Base-by-base conservation (phyloP, 2,113 vertebrate genomes). In the Colius striatus region DNA sequence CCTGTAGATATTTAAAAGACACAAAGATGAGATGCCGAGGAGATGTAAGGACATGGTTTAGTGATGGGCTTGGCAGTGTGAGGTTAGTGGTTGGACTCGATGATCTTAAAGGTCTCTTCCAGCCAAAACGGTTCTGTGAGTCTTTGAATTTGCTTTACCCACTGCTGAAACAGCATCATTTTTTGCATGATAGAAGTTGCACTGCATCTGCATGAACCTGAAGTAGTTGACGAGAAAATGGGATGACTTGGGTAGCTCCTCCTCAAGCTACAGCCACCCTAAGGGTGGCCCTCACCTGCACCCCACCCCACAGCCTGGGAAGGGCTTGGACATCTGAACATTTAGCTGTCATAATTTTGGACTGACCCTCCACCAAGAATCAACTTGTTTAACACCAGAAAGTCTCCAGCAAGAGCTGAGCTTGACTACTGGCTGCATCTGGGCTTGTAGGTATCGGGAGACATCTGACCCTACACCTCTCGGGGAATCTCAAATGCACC, bases 241-340 rank as follows among this genome's bases (percentile, higher is more conserved):
- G 12, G 22, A 41, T 62, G 41, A 36, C 18, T 12, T 55, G 60
- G 13, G 23, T 25, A 60, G 38, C 66, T 82, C 21, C 38, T 57
- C 10, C 54, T 89, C 47, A 34, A 73, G 19, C 20, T 47, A 6
- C 1, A 4, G 34, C 19, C 47, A 53, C 12, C 19, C 50, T 0
- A 0, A 13, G 50, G 26, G n/a, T 7, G 8, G 25, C 8, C 16
- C 36, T 29, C 27, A 6, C 6, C 25, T 5, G 2, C 43, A 45
- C 6, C n/a, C 45, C 72, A 26, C 12, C 20, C 10, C 13, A 16
- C 1, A 5, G 73, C 29, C 41, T 13, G 12, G 32, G 38, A 4
- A 2, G 29, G 6, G 7, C 54, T 62, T 57, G 53, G 19, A 5
- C 57, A n/a, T 25, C 27, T 62, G n/a, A n/a, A 16, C 27, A 26